These are phyloP conservation scores for Colostygia pectinataria DNA, from an alignment of 2,888 invertebrate species.

Conservation along the genomic window DNA sequence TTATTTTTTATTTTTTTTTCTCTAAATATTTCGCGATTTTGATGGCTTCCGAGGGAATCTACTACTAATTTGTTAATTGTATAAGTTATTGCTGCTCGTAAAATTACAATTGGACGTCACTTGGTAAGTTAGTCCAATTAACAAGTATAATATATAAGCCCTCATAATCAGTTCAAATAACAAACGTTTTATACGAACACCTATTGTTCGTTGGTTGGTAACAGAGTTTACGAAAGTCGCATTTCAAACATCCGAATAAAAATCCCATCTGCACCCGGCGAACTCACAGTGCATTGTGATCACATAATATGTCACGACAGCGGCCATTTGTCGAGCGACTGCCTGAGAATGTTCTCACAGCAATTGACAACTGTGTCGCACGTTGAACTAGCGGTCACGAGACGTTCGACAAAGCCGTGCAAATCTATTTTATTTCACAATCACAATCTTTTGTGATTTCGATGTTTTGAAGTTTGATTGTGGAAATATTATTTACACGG, in stretches of 20 bases:
- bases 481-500: not conserved
- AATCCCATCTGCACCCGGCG: constrained; percentile 3
- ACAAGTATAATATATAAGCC: too few relatives aligned
- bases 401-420: not conserved
- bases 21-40: too few relatives aligned
- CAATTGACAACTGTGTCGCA: constrained; percentile 20
- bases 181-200: too few relatives aligned
- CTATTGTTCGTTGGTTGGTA: too few relatives aligned
- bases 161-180: too few relatives aligned
- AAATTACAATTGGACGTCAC: too few relatives aligned
- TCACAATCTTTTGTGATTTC: not conserved
- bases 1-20: too few relatives aligned
- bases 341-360: constrained; percentile 16
- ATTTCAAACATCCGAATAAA: constrained; percentile 9
- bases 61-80: too few relatives aligned
- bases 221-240: too few relatives aligned
- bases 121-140: too few relatives aligned
- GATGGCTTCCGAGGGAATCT: too few relatives aligned
- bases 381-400: not conserved
- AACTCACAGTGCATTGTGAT: constrained; percentile 20
- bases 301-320: constrained; percentile 24
- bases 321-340: constrained; percentile 19
- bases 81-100: too few relatives aligned
- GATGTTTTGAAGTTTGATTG: not conserved
- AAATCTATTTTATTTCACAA: not conserved